These are phyloP conservation scores for Cotesia typhae DNA, from an alignment of 1,140 invertebrate genomes.

Conservation along the genomic window DNA sequence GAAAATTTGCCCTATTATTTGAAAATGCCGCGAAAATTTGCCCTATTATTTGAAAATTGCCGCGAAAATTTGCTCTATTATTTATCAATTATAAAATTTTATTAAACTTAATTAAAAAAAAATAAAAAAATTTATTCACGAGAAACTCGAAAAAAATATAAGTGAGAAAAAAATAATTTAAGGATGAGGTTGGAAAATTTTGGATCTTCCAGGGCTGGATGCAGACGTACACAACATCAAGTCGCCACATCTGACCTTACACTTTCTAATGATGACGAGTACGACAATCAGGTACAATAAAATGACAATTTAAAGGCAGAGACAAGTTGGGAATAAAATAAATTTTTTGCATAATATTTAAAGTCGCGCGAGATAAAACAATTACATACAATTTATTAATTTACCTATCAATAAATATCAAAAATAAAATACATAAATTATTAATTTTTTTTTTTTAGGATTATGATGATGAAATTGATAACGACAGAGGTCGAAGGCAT, in stretches of 20 bases:
- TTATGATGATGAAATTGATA: conserved; percentile 62
- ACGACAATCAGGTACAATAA: conserved; percentile 61
- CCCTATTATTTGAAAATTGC: too few relatives aligned
- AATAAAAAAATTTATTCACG: not conserved
- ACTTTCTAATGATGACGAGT: conserved; percentile 67
- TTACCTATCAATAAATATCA: too few relatives aligned
- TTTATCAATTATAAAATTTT: too few relatives aligned
- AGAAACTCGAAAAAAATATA: not conserved
- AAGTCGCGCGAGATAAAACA: conserved; percentile 15
- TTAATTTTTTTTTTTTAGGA: conserved; percentile 52
- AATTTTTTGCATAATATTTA: not conserved
- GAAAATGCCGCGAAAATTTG: too few relatives aligned
- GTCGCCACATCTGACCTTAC: conserved; percentile 65
- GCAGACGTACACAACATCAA: conserved; percentile 61
- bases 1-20: too few relatives aligned
- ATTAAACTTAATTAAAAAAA: not conserved
- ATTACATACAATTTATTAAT: not conserved
- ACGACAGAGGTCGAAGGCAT: conserved; percentile 59
- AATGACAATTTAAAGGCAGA: conserved; percentile 10
- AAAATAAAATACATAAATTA: too few relatives aligned
- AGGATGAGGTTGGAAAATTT: conserved; percentile 43
- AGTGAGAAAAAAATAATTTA: conserved; percentile 8
- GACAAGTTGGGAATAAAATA: conserved; percentile 2
- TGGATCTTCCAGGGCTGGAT: conserved; percentile 60
- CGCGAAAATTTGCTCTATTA: too few relatives aligned